Conservation (phyloP, 2,888 invertebrate genomes). For the Agrochola macilenta region DNA sequence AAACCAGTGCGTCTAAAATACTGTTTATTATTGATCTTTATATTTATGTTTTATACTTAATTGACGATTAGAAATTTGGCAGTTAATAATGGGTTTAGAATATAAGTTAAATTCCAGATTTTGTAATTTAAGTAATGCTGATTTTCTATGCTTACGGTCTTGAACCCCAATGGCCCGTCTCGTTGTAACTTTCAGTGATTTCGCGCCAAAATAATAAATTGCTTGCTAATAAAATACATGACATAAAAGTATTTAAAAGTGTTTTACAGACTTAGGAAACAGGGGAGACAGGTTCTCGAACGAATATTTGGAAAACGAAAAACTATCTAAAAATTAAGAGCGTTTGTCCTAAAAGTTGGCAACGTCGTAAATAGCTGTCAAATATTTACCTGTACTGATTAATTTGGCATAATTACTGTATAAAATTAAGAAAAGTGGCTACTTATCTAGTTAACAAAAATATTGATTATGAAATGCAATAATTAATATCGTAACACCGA, state of each 20-base stretch:
- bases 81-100: constrained; percentile 57
- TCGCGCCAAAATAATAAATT: constrained; percentile 2
- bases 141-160: constrained; percentile 48
- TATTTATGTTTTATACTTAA: constrained; percentile 54
- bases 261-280: background rate
- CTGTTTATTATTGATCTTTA: constrained; percentile 49
- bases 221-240: background rate
- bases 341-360: too few relatives aligned
- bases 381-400: too few relatives aligned
- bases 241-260: background rate
- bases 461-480: too few relatives aligned
- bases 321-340: background rate
- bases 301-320: background rate
- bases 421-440: too few relatives aligned
- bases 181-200: background rate
- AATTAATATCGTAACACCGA: too few relatives aligned
- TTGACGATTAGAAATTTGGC: constrained; percentile 65
- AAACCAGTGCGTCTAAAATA: constrained; percentile 67
- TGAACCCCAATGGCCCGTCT: constrained; percentile 23
- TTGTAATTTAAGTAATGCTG: constrained; percentile 20
- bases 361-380: too few relatives aligned
- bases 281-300: background rate
- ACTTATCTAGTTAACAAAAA: too few relatives aligned
- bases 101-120: constrained; percentile 54
- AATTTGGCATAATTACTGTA: too few relatives aligned